A percentile compares a stretch with the other conserved stretches of the same genome.
phyloP scores from a whole-genome alignment of 2,113 vertebrate species.

The Oncorhynchus kisutch region DNA sequence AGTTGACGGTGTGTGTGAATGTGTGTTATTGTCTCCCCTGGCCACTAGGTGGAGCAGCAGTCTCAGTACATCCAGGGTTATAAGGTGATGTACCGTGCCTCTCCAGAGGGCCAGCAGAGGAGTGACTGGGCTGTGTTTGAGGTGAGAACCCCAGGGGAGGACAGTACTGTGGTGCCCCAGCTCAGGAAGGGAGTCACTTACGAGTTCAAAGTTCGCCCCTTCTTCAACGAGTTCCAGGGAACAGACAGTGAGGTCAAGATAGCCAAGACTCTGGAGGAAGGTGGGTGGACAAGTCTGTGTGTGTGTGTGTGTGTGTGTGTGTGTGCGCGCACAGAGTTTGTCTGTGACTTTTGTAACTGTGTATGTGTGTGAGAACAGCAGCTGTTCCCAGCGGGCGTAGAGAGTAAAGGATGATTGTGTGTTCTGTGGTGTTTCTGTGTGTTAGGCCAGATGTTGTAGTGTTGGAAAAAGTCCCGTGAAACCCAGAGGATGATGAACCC shows the following conservation, averaged over 20 bases:
- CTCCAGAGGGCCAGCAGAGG: slow-evolving; percentile 72
- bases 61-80: slow-evolving; percentile 97
- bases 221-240: slow-evolving; percentile 98
- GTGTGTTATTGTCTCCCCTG: slow-evolving; percentile 7
- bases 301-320: background rate
- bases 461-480: slow-evolving; percentile 38
- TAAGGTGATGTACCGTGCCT: slow-evolving; percentile 91
- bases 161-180: slow-evolving; percentile 85
- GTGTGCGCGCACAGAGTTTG: slow-evolving; percentile 23
- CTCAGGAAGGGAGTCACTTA: slow-evolving; percentile 93
- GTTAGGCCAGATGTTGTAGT: slow-evolving; percentile 19
- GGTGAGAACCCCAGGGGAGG: slow-evolving; percentile 88
- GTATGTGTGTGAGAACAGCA: slow-evolving; percentile 27
- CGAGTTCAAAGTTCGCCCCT: slow-evolving; percentile 94
- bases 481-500: slow-evolving; percentile 10
- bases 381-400: slow-evolving; percentile 59
- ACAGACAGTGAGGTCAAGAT: slow-evolving; percentile 96
- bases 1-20: too few relatives aligned
- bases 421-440: slow-evolving; percentile 46
- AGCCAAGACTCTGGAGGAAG: slow-evolving; percentile 96
- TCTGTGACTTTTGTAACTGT: slow-evolving; percentile 3
- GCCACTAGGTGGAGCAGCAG: slow-evolving; percentile 90
- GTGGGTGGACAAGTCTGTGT: slow-evolving; percentile 61
- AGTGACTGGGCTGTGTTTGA: slow-evolving; percentile 93
- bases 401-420: slow-evolving; percentile 30